Evolutionary conservation across 2,797 vertebrate species (phyloP), one percentile per base, ranked within the genome.

Genomic region (Centroberyx gerrardi): DNA sequence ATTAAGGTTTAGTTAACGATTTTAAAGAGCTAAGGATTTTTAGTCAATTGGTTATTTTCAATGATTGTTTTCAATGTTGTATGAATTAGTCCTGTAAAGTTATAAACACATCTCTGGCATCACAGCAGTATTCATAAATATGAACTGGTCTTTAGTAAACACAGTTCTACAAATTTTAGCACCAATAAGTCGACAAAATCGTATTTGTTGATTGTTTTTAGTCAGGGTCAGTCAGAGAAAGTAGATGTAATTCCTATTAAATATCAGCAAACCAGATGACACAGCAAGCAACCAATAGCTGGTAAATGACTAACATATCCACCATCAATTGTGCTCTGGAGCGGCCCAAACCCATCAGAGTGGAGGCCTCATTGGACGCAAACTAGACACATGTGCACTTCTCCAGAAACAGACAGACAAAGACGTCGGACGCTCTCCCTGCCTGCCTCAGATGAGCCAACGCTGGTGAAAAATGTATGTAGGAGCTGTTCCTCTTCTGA

Each of bases 401-500:
- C 4, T 49, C 46, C n/a, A 49, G n/a, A n/a, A n/a, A 15, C 27
- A 6, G 53, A 6, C 13, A 5, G 22, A 9, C 12, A 31, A 55
- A 55, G 27, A 55, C 31, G 53, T 29, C 44, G 51, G 42, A 64
- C 6, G n/a, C 15, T 36, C 62, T 10, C 8, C 3, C 60, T 8
- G 5, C 49, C 3, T 65, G 29, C 12, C n/a, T 62, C 31, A 14
- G 17, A 61, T 3, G n/a, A 54, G 15, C 14, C 33, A 40, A 48
- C 31, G 28, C 44, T 42, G 28, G 2, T 22, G 65, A 63, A 53
- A 44, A 36, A 69, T 46, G 27, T 4, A 48, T 48, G 10, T 12
- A 22, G 14, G 60, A 58, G 69, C 2, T 29, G 22, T 54, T 63
- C 33, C 2, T 14, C 62, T 29, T 67, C 55, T 75, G 28, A 56